phyloP scores from a whole-genome alignment of 2,888 invertebrate genomes.

The Lasioglossum villosulum region DNA sequence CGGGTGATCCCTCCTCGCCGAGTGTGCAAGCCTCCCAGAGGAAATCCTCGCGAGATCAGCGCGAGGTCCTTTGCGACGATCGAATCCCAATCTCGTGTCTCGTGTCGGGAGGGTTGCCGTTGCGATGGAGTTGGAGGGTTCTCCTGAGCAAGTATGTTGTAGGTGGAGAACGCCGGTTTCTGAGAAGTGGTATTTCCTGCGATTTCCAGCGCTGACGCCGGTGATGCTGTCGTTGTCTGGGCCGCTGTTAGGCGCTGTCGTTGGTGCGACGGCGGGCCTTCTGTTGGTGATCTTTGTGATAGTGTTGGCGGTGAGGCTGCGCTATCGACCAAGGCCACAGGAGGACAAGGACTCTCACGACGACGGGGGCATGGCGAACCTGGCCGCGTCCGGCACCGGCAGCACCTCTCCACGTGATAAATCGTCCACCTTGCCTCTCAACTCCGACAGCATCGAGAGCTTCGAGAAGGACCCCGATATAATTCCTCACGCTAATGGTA shows the following conservation, averaged over 20 bases:
- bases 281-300: slow-evolving; percentile 82
- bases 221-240: slow-evolving; percentile 82
- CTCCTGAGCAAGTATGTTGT: neutral
- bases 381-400: slow-evolving; percentile 76
- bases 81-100: slow-evolving; percentile 2
- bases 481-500: slow-evolving; percentile 82
- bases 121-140: neutral
- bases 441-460: slow-evolving; percentile 81
- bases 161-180: neutral
- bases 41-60: slow-evolving; percentile 28
- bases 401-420: slow-evolving; percentile 77
- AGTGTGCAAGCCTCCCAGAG: slow-evolving; percentile 6
- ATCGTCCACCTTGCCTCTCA: slow-evolving; percentile 79
- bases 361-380: slow-evolving; percentile 81
- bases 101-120: slow-evolving; percentile 1
- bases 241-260: slow-evolving; percentile 81
- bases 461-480: slow-evolving; percentile 83
- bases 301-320: slow-evolving; percentile 79
- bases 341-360: slow-evolving; percentile 82
- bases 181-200: slow-evolving; percentile 23
- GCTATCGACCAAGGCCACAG: slow-evolving; percentile 78
- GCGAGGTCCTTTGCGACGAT: slow-evolving; percentile 21
- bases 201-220: slow-evolving; percentile 79
- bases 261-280: slow-evolving; percentile 81
- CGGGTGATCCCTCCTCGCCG: neutral